Conservation (phyloP, 2,797 vertebrate species). For the Peromyscus aztecus region DNA sequence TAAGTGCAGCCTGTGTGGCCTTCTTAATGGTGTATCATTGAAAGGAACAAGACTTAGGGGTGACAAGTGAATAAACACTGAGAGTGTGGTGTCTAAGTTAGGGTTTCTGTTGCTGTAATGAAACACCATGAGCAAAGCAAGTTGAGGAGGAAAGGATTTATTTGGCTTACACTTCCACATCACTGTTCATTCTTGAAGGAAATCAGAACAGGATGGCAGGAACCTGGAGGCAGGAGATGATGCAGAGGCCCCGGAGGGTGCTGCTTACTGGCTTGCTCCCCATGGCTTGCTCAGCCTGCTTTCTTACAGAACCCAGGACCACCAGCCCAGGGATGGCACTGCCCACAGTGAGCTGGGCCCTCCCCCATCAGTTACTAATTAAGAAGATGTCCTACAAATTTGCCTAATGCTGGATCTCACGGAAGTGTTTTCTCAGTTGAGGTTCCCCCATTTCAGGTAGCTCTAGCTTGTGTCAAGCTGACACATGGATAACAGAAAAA, state of each 20-base stretch:
- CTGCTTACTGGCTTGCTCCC: neutral
- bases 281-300: neutral
- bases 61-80: no score
- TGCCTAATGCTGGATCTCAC: neutral
- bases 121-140: neutral
- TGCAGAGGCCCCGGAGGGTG: neutral
- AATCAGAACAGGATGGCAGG: neutral
- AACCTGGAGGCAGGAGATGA: neutral
- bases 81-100: no score
- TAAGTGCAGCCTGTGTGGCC: no score
- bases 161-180: no score
- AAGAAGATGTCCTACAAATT: neutral
- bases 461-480: neutral
- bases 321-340: neutral
- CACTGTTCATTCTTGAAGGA: neutral
- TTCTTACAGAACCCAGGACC: neutral
- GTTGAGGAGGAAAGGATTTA: neutral
- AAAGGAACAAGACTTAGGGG: no score
- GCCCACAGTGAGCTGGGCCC: no score
- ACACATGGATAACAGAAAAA: neutral
- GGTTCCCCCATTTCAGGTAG: neutral
- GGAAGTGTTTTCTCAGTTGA: neutral
- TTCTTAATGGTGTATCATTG: neutral
- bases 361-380: neutral
- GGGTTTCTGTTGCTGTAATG: neutral